phyloP scores from a whole-genome alignment of 2,888 invertebrate genomes.

The Metallyticus violacea region DNA sequence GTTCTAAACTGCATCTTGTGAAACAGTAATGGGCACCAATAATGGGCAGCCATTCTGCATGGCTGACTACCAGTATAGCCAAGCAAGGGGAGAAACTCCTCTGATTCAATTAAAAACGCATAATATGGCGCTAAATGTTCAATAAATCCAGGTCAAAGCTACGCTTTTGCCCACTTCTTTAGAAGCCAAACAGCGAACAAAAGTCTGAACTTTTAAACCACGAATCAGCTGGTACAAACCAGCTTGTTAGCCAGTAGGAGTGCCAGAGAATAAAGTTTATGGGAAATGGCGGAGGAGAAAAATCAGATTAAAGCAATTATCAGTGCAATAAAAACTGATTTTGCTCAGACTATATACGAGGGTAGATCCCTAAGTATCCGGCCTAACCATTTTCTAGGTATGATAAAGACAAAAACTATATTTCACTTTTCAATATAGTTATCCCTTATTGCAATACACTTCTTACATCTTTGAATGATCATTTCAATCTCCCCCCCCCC shows the following conservation, averaged over 20 bases:
- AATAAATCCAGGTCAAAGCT: background rate
- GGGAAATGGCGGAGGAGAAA: background rate
- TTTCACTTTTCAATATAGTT: no score
- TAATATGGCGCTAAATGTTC: background rate
- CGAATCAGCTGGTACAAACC: background rate
- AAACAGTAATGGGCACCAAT: background rate
- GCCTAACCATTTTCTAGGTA: no score
- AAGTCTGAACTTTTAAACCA: background rate
- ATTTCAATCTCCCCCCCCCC: no score
- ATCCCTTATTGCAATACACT: no score
- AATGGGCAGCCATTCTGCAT: background rate
- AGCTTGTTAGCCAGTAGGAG: background rate
- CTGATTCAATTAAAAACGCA: background rate
- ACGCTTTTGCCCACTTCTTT: no score
- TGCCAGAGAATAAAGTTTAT: background rate
- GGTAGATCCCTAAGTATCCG: no score
- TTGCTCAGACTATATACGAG: no score
- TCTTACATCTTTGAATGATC: no score
- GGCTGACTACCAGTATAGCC: background rate
- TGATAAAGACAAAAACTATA: no score
- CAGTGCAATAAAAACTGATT: constrained; percentile 23
- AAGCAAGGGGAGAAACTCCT: background rate
- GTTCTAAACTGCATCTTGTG: background rate
- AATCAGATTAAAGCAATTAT: constrained; percentile 19
- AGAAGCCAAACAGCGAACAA: background rate